A percentile compares a stretch with the other conserved stretches of the same genome.
phyloP scores from a whole-genome alignment of 2,113 vertebrate species.

The Salvelinus namaycush region DNA sequence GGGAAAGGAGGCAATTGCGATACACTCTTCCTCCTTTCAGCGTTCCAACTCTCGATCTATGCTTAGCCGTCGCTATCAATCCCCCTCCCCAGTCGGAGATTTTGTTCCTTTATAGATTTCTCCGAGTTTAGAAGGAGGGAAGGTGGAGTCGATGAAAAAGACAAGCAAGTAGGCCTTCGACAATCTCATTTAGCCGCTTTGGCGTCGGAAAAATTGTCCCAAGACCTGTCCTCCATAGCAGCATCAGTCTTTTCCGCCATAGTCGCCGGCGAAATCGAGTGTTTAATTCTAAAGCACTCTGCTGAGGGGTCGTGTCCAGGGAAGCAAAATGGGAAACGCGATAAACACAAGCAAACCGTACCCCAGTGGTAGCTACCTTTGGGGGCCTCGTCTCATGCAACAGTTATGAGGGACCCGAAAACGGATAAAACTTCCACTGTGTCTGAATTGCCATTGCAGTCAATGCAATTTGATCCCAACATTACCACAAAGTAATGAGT shows the following conservation, averaged over 20 bases:
- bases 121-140: slow-evolving; percentile 61
- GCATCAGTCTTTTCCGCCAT: slow-evolving; percentile 66
- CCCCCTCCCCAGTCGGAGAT: slow-evolving; percentile 69
- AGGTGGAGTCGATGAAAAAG: slow-evolving; percentile 69
- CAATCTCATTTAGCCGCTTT: slow-evolving; percentile 73
- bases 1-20: slow-evolving; percentile 58
- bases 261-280: slow-evolving; percentile 46
- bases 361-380: slow-evolving; percentile 33
- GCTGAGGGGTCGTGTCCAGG: slow-evolving; percentile 17
- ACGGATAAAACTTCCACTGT: slow-evolving; percentile 36
- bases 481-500: slow-evolving; percentile 12
- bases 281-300: slow-evolving; percentile 36
- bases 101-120: slow-evolving; percentile 69
- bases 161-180: slow-evolving; percentile 62
- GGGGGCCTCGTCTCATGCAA: slow-evolving; percentile 53
- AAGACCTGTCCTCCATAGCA: slow-evolving; percentile 58
- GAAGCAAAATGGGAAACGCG: slow-evolving; percentile 28
- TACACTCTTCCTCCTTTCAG: slow-evolving; percentile 52
- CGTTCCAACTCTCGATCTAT: slow-evolving; percentile 53
- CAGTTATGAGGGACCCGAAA: slow-evolving; percentile 40
- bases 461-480: slow-evolving; percentile 33
- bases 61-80: slow-evolving; percentile 59
- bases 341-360: slow-evolving; percentile 22
- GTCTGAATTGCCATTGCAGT: slow-evolving; percentile 34
- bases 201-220: slow-evolving; percentile 62